Percentiles rank a stretch among this genome's conserved stretches.
These are phyloP conservation scores for Lucinisca nassula DNA, from an alignment of 2,888 invertebrate genomes.

Conservation along the genomic window DNA sequence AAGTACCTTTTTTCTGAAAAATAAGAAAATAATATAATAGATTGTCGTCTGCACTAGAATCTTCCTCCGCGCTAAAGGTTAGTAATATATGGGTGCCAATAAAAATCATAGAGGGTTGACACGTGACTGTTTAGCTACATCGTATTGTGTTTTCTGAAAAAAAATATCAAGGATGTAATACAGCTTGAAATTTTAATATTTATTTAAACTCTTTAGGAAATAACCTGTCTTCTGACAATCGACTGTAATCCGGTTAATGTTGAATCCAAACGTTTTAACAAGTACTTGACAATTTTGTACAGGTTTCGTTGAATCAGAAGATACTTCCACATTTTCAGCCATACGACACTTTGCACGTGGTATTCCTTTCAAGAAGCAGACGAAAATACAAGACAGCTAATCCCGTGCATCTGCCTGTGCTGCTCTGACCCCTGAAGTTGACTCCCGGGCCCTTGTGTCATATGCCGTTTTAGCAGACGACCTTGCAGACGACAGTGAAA, in stretches of 20 bases:
- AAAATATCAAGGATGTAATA: not conserved
- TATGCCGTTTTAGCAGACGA: slow-evolving; percentile 24
- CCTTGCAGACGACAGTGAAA: slow-evolving; percentile 18
- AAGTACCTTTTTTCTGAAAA: too few relatives aligned
- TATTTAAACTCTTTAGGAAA: not conserved
- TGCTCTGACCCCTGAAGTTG: slow-evolving; percentile 51
- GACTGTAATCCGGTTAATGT: not conserved
- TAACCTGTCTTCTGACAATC: not conserved
- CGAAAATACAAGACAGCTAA: slow-evolving; percentile 58
- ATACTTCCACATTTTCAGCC: not conserved
- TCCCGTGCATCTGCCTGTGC: slow-evolving; percentile 58
- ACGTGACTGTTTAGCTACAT: too few relatives aligned
- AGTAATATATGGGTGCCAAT: too few relatives aligned
- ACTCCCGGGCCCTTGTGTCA: slow-evolving; percentile 61
- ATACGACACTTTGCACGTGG: not conserved
- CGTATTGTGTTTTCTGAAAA: too few relatives aligned
- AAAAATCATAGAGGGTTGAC: too few relatives aligned
- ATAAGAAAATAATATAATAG: too few relatives aligned
- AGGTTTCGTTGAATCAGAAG: not conserved
- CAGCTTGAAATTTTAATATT: not conserved
- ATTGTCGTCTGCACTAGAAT: too few relatives aligned
- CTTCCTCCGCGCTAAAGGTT: too few relatives aligned
- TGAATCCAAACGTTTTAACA: not conserved
- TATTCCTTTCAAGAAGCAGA: not conserved
- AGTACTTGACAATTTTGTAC: not conserved